Evolutionary conservation across 2,797 vertebrate species (phyloP).

Genomic region (Microctenopoma lineatum): DNA sequence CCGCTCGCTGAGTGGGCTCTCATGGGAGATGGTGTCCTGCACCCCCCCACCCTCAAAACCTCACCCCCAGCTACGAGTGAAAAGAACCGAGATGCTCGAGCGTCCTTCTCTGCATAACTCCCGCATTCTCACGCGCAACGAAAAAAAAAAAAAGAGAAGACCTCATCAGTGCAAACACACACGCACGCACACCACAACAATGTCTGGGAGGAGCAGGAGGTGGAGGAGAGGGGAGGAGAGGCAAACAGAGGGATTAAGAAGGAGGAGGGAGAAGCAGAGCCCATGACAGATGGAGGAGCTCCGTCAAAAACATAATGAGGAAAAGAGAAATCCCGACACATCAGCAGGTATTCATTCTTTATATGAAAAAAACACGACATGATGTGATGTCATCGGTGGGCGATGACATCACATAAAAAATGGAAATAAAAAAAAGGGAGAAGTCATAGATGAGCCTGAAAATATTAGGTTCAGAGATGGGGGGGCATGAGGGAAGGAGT

Average conservation of each 20-base stretch:
- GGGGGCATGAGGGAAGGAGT: background rate
- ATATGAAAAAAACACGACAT: too few species aligned
- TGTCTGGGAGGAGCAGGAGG: background rate
- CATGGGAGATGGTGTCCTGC: conserved; percentile 18
- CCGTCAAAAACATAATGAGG: conserved; percentile 4
- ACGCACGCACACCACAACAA: conserved; percentile 15
- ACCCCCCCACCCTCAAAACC: background rate
- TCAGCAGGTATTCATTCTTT: background rate
- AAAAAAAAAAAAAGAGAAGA: conserved; percentile 24
- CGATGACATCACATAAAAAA: too few species aligned
- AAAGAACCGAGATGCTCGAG: conserved; percentile 42
- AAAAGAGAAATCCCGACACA: background rate
- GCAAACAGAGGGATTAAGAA: conserved; percentile 24
- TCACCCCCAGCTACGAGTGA: conserved; percentile 17
- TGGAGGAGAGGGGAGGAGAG: background rate
- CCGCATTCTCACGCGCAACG: background rate
- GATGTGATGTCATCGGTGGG: too few species aligned
- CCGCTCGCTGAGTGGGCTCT: conserved; percentile 39
- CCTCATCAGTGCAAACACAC: conserved; percentile 26
- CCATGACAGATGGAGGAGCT: conserved; percentile 12
- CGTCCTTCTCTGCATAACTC: conserved; percentile 33
- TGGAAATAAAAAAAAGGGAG: background rate
- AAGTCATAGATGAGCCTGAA: background rate
- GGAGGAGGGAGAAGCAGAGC: background rate
- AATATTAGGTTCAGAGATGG: background rate